Conservation (phyloP, 2,797 vertebrate genomes). For the Enteromius afrohamiltoni region DNA sequence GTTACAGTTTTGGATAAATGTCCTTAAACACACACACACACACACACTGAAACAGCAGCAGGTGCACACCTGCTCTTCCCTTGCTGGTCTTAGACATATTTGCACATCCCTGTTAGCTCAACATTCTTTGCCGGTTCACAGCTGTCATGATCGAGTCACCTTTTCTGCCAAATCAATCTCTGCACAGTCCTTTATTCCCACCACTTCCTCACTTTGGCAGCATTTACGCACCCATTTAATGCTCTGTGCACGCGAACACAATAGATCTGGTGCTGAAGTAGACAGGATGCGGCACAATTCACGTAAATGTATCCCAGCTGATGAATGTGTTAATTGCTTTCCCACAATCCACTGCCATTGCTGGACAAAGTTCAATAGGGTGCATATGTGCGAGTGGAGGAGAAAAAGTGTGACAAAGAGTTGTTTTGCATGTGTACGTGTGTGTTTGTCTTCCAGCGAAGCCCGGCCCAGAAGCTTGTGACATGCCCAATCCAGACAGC, state of each 20-base stretch:
- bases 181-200: conserved; percentile 11
- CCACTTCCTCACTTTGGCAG: conserved; percentile 14
- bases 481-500: conserved; percentile 33
- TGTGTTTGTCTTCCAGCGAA: not conserved
- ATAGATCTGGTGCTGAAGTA: not conserved
- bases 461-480: conserved; percentile 8
- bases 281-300: conserved; percentile 12
- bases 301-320: conserved; percentile 40
- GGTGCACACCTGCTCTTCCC: conserved; percentile 9
- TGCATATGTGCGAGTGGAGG: not conserved
- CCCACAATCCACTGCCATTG: conserved; percentile 30
- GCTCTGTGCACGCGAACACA: conserved; percentile 8
- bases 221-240: conserved; percentile 31
- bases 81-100: conserved; percentile 30
- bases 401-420: not conserved
- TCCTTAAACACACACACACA: conserved; percentile 16
- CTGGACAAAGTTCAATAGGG: conserved; percentile 42
- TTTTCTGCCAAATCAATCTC: conserved; percentile 44
- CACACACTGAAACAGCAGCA: not conserved
- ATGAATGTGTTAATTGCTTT: conserved; percentile 57
- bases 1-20: conserved; percentile 2
- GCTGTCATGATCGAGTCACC: conserved; percentile 44
- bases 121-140: conserved; percentile 35
- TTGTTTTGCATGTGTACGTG: conserved; percentile 20
- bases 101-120: conserved; percentile 44